Base-by-base conservation (phyloP, 23 tunicate species). In the Oikopleura dioica region DNA sequence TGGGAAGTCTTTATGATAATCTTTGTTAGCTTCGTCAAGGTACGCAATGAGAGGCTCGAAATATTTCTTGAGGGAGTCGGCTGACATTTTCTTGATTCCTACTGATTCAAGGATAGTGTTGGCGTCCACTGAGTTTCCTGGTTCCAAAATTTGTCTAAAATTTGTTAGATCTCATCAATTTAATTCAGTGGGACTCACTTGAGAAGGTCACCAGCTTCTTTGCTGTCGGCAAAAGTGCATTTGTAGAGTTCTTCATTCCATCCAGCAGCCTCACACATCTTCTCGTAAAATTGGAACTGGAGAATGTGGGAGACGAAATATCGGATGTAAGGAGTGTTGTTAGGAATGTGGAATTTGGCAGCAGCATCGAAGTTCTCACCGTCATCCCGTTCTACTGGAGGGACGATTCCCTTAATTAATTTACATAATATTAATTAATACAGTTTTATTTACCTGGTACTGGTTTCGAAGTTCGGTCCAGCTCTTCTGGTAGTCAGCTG, bases 371-470 rank as follows among this genome's bases (percentile, higher is more conserved):
- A 89, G 30, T 36, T 37, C 36, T 80, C 81, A n/a, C n/a, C n/a
- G n/a, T n/a, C n/a, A 0, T 26, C 21, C 69, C 96, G 78, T 69
- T 76, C 81, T 12, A 84, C 89, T 0, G 96, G 96, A 0, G 96
- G 84, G 35, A 84, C 69, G 50, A 89, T 79, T 36, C 96, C 96
- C 82, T 89, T 89, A 59, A n/a, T n/a, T n/a, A n/a, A n/a, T n/a
- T n/a, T n/a, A n/a, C n/a, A n/a, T n/a, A n/a, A n/a, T n/a, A n/a
- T n/a, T n/a, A n/a, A n/a, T n/a, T n/a, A n/a, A n/a, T n/a, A n/a
- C n/a, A n/a, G n/a, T n/a, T n/a, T n/a, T 89, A 89, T 69, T 82
- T 79, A 79, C 99, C 79, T 94, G 99, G 72, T 94, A 94, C 69
- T 83, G 76, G 38, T 78, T 1, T 37, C 99, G 76, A 76, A 86